Conservation (phyloP, 2,888 invertebrate species). For the Eupelmus urozonus region DNA sequence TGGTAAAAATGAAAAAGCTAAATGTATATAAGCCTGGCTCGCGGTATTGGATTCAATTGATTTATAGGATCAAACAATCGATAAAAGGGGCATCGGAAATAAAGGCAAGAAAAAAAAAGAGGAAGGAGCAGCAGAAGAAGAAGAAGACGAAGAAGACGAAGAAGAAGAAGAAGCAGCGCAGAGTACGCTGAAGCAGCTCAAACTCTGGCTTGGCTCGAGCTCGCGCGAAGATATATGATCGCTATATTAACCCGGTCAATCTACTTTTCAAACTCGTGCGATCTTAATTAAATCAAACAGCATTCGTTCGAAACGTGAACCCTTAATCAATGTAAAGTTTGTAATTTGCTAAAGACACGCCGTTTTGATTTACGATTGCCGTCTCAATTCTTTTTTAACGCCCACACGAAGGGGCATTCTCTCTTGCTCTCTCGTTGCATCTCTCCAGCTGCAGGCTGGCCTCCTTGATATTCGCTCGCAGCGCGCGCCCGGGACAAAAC, state of each 20-base stretch:
- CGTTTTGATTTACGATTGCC: conserved; percentile 54
- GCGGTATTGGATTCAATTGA: conserved; percentile 43
- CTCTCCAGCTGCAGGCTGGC: neutral
- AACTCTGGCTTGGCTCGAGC: no score
- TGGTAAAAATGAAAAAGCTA: conserved; percentile 33
- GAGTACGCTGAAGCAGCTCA: no score
- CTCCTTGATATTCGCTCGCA: neutral
- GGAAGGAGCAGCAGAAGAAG: conserved; percentile 1
- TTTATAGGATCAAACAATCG: conserved; percentile 52
- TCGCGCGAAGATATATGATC: conserved; percentile 58
- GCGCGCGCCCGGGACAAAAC: conserved; percentile 4
- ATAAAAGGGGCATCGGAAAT: conserved; percentile 27
- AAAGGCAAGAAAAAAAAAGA: conserved; percentile 23
- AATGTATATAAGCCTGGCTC: conserved; percentile 25
- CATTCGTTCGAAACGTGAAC: conserved; percentile 36
- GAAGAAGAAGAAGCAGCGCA: conserved; percentile 23
- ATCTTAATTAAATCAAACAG: conserved; percentile 60
- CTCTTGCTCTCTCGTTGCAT: conserved; percentile 19
- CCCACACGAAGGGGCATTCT: conserved; percentile 41
- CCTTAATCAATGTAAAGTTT: conserved; percentile 58
- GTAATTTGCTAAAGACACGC: conserved; percentile 56
- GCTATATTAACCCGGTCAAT: conserved; percentile 57
- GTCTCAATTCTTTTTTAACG: conserved; percentile 53
- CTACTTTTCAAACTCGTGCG: conserved; percentile 57
- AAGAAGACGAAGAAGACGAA: conserved; percentile 22